Evolutionary conservation across 2,797 vertebrate genomes (phyloP), one percentile per base, ranked within the genome.

Genomic region (Argya squamiceps): DNA sequence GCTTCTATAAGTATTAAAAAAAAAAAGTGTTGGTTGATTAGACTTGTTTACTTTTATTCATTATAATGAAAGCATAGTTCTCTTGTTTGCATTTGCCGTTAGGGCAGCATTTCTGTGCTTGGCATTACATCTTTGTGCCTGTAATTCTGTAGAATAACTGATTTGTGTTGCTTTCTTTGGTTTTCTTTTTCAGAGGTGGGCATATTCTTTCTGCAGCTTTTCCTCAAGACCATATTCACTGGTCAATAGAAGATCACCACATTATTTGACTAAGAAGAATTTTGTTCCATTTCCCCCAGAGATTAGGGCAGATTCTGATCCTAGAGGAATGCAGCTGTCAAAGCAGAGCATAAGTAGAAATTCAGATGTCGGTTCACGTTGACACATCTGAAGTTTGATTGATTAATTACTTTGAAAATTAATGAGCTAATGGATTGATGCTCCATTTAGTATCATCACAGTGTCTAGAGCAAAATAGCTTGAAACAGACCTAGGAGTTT

Each of bases 361-460:
- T 83, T 91, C 50, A 78, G 78, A 30, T 88, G 92, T 89, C 71
- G 1, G 53, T 65, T 95, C 79, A 68, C 0, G 1, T 65, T 46
- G 58, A 73, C 4, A 14, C 8, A 49, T 80, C 46, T 64, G n/a
- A 76, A 39, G 32, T 65, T 87, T 83, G 69, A 81, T 56, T 60
- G 78, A 89, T 91, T 79, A 76, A 77, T 89, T 80, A 36, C 49
- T 91, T 94, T 69, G 79, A 89, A 92, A 96, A 89, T 85, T 58
- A 71, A n/a, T 80, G 41, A 74, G 7, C 41, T 80, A 77, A 50
- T 84, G 77, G 50, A 32, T 46, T 67, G 36, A 49, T 43, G 22
- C 44, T 55, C 34, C 12, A 2, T 92, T 84, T 89, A 73, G 29
- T 88, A 53, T 53, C 46, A 69, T 71, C 32, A 55, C 1, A 3